Percentiles rank a stretch among this genome's conserved stretches.
phyloP scores from a whole-genome alignment of 2,113 vertebrate species.

The Asarcornis scutulata region DNA sequence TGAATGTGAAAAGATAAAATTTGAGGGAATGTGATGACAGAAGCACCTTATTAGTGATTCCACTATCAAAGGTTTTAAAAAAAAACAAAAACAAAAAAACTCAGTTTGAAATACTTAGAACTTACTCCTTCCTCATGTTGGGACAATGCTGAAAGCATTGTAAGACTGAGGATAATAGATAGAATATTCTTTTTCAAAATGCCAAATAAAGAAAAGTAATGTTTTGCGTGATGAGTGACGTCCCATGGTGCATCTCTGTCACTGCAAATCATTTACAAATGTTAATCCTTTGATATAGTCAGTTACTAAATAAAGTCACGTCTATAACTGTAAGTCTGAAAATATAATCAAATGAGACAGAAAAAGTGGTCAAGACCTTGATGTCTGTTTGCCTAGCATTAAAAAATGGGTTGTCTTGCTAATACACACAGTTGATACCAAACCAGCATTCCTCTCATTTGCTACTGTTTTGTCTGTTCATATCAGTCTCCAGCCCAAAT shows the following conservation, averaged over 20 bases:
- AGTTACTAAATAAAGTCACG: not conserved
- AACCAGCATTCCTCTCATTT: fast-evolving
- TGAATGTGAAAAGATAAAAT: not conserved
- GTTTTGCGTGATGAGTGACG: not conserved
- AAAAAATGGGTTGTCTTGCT: fast-evolving
- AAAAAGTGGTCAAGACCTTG: fast-evolving
- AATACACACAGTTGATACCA: fast-evolving
- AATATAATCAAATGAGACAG: not conserved
- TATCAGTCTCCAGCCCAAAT: fast-evolving
- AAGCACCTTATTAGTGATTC: not conserved
- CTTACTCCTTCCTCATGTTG: not conserved
- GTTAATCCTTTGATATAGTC: not conserved
- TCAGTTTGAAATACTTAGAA: not conserved
- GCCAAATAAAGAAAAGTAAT: no score
- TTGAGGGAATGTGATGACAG: not conserved
- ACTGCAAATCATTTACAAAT: not conserved
- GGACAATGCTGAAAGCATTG: not conserved
- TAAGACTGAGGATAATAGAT: not conserved
- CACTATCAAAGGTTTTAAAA: not conserved
- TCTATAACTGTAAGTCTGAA: not conserved
- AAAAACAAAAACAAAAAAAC: no score
- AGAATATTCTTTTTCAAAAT: not conserved
- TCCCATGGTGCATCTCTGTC: not conserved
- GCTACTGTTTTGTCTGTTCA: not conserved
- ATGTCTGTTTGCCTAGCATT: fast-evolving